Evolutionary conservation across 1,140 invertebrate species (phyloP).

Genomic region (Nasonia vitripennis): DNA sequence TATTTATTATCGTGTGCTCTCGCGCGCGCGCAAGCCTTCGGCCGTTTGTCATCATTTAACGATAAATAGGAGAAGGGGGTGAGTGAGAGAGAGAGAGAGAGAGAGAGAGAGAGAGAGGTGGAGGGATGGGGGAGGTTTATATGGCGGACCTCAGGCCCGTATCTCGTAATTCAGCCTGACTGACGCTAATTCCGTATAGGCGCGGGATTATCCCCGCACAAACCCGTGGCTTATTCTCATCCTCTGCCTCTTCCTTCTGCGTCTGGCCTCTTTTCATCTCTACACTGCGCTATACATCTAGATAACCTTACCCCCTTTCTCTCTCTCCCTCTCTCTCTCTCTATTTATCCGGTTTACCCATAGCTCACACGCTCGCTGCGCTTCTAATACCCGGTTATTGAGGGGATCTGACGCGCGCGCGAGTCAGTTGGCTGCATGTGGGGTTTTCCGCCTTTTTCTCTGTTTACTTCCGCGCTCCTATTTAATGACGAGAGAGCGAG

Average conservation of each 20-base stretch:
- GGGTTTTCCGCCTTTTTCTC: neutral
- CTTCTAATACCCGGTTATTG: slow-evolving; percentile 13
- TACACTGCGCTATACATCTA: neutral
- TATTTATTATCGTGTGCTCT: slow-evolving; percentile 38
- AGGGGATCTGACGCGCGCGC: neutral
- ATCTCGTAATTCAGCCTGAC: slow-evolving; percentile 49
- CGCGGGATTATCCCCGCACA: slow-evolving; percentile 45
- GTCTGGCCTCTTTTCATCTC: slow-evolving; percentile 20
- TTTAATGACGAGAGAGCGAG: too few relatives aligned
- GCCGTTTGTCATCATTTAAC: slow-evolving; percentile 50
- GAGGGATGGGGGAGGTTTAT: neutral
- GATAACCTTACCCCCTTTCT: neutral
- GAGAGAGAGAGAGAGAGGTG: too few relatives aligned
- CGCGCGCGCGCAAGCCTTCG: neutral
- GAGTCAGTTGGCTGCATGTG: neutral
- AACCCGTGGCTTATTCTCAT: slow-evolving; percentile 44
- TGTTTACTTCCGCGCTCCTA: neutral
- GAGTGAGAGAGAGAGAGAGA: neutral
- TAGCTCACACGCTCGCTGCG: neutral
- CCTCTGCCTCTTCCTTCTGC: slow-evolving; percentile 14
- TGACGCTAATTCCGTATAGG: slow-evolving; percentile 50
- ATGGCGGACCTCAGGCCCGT: slow-evolving; percentile 6
- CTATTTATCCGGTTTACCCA: neutral
- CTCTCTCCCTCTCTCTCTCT: slow-evolving; percentile 4
- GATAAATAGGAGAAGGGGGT: slow-evolving; percentile 33